Conservation (phyloP, 2,113 vertebrate genomes). For the Lates calcarifer region DNA sequence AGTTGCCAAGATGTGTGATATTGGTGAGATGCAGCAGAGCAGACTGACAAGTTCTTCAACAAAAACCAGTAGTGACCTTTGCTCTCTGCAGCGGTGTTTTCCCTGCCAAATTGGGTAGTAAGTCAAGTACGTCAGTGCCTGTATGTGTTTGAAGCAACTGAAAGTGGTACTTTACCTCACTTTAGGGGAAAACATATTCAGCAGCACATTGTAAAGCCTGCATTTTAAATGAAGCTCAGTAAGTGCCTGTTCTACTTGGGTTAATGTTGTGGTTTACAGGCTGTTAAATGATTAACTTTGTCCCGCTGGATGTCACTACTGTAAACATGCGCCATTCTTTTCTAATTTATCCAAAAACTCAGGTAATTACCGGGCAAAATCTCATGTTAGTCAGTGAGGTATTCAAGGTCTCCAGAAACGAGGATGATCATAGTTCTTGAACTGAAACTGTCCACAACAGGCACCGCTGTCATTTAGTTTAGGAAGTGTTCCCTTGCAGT, state of each 20-base stretch:
- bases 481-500: not conserved
- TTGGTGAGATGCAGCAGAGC: slow-evolving; percentile 4
- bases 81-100: slow-evolving; percentile 8
- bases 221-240: not conserved
- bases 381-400: not conserved
- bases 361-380: not conserved
- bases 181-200: not conserved
- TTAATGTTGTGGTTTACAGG: not conserved
- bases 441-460: not conserved
- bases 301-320: not conserved
- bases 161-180: not conserved
- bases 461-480: not conserved
- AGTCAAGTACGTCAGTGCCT: slow-evolving; percentile 2
- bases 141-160: slow-evolving; percentile 1
- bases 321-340: not conserved
- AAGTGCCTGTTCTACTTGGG: not conserved
- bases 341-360: not conserved
- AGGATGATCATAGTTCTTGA: not conserved
- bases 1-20: not conserved
- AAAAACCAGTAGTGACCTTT: slow-evolving; percentile 33
- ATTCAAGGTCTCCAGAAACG: not conserved
- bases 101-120: not conserved
- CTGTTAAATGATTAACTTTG: not conserved
- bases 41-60: slow-evolving; percentile 27
- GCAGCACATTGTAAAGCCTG: not conserved